Evolutionary conservation across 2,888 invertebrate genomes (phyloP).

Genomic region (Tortrix viridana): DNA sequence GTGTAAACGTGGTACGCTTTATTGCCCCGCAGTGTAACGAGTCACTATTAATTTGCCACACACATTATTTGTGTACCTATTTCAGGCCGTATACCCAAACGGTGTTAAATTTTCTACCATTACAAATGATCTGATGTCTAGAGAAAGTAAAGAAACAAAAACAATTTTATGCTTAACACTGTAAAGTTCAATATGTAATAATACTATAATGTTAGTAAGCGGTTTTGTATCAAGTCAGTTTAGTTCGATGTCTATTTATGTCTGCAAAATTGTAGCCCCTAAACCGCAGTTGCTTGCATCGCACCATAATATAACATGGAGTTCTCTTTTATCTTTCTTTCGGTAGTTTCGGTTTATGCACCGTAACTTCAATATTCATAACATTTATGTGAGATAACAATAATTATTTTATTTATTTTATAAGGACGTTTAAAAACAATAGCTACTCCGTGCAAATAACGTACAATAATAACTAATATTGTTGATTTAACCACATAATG

Average conservation of each 20-base stretch:
- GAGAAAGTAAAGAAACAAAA: neutral
- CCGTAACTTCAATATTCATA: no score
- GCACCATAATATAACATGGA: neutral
- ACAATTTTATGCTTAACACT: neutral
- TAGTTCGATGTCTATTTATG: neutral
- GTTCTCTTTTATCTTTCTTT: neutral
- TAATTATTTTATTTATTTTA: no score
- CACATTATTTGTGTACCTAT: slow-evolving; percentile 30
- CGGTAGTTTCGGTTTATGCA: neutral
- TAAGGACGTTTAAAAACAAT: no score
- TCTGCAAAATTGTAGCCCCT: neutral
- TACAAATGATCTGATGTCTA: neutral
- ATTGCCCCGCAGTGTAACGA: slow-evolving; percentile 30
- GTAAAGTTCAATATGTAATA: neutral
- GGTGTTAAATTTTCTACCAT: neutral
- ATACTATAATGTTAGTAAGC: neutral
- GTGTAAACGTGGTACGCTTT: slow-evolving; percentile 32
- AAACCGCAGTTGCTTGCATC: neutral
- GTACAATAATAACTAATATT: no score
- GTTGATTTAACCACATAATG: no score
- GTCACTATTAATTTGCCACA: slow-evolving; percentile 37
- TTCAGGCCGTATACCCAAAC: slow-evolving; percentile 13
- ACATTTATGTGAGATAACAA: no score
- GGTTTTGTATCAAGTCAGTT: neutral
- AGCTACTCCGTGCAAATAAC: no score